Evolutionary conservation across 2,113 vertebrate genomes (phyloP), one percentile per base, ranked within the genome.

Genomic region (Carassius gibelio): DNA sequence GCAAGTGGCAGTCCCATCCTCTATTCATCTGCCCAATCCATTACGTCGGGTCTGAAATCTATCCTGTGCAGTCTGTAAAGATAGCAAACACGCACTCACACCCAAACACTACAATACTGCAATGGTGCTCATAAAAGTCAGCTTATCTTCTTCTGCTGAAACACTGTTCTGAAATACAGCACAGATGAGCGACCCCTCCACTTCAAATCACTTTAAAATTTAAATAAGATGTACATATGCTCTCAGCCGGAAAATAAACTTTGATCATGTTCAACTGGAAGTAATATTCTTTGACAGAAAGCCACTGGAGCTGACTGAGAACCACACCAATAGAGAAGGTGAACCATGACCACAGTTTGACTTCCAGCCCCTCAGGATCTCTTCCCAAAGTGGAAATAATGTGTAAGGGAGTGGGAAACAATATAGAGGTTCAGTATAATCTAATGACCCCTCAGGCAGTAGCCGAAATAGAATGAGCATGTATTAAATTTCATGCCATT

Each of bases 401-500:
- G 68, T 62, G 26, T 19, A 84, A 50, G 21, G n/a, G 62, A 79
- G 30, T 75, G 42, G 64, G 61, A 68, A 82, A 55, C 62, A 48
- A 42, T 34, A 38, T 30, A 77, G 23, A 82, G 38, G 9, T 50
- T 61, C 72, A 78, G 48, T 26, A 71, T 71, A 57, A 57, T 23
- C 50, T 66, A 81, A 75, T n/a, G 76, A 36, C 45, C 75, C 57
- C 36, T 55, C 66, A 71, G 61, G 75, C 85, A 83, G 50, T 62
- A 11, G 55, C 68, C 57, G 55, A 81, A 84, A 52, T 66, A 74
- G 26, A 75, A 71, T 23, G 71, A 50, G 17, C 52, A 26, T 68
- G 77, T 68, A 86, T 78, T 86, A 26, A 21, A 74, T 62, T 59
- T 77, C 19, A 15, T 72, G 68, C 61, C 50, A 75, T 64, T 77